Evolutionary conservation across 2,113 vertebrate genomes (phyloP), one percentile per base, ranked within the genome.

Genomic region (Orycteropus afer): DNA sequence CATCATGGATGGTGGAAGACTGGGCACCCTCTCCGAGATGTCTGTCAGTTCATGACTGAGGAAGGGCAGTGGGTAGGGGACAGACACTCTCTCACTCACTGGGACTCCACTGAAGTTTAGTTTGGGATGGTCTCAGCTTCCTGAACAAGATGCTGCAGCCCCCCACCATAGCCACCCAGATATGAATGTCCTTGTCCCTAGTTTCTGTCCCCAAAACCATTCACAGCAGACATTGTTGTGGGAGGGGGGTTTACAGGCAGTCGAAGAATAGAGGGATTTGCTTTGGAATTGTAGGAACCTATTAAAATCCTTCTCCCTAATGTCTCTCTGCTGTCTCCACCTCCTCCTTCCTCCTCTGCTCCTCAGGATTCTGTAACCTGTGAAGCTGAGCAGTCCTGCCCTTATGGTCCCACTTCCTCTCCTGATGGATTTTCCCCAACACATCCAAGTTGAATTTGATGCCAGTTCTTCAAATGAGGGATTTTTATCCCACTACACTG

Each of bases 211-310:
- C 73, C 69, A 96, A 79, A 29, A 49, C 84, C 80, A 59, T 63
- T 94, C 57, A 40, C 59, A 25, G 22, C 13, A 67, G 88, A 88
- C 63, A 12, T 76, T 9, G 65, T 76, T 40, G 91, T 93, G 96
- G 85, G 85, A 34, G 67, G 89, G 69, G 73, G 59, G 22, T 42
- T 59, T 65, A 53, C 51, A 37, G 49, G 79, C 1, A 0, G 45
- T 23, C 71, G 84, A 69, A 93, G 59, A 92, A 45, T 29, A 40
- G n/a, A 67, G 42, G 7, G 18, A 77, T 91, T 45, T 51, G 80
- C 84, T 74, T 78, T 69, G 57, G 67, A 85, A 93, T 96, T 86
- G 77, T 18, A 37, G 73, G 86, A 69, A 45, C 42, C 45, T 61
- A 59, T 80, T 83, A 74, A 49, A 45, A 42, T 37, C 81, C 47